Evolutionary conservation across 2,113 vertebrate species (phyloP).

Genomic region (Pedionomus torquatus): DNA sequence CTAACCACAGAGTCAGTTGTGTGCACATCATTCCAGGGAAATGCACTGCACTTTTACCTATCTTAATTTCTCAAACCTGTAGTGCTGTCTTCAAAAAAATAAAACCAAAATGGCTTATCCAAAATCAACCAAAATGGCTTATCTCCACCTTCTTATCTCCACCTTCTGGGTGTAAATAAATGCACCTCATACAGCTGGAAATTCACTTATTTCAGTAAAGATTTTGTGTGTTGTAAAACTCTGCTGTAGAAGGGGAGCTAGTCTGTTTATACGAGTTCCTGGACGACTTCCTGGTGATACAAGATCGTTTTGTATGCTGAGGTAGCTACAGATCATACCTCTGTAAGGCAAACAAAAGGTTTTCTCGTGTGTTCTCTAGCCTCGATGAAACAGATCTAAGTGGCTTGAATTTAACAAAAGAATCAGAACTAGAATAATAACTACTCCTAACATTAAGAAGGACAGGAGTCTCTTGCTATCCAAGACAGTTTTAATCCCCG

Average conservation of each 20-base stretch:
- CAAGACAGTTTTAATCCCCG: background rate
- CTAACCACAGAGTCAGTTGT: background rate
- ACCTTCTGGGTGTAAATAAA: background rate
- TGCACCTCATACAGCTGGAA: background rate
- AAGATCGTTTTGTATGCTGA: background rate
- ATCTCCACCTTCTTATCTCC: too few species aligned
- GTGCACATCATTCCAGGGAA: background rate
- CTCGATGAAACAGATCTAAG: background rate
- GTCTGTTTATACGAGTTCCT: background rate
- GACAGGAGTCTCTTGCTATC: background rate
- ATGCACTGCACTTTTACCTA: background rate
- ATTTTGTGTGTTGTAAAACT: background rate
- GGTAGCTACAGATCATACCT: background rate
- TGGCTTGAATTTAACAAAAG: background rate
- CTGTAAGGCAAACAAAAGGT: background rate
- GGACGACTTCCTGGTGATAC: background rate
- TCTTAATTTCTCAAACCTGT: background rate
- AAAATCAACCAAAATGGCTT: too few species aligned
- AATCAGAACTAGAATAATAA: background rate
- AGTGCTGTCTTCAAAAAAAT: background rate
- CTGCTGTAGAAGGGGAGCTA: background rate
- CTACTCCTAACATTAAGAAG: background rate
- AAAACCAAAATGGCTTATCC: fast-evolving
- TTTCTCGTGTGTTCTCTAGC: background rate
- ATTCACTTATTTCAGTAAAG: background rate